Percentiles rank a stretch among this genome's conserved stretches.
Conservation (phyloP, 2,113 vertebrate species). For the Odocoileus hemionus region DNA sequence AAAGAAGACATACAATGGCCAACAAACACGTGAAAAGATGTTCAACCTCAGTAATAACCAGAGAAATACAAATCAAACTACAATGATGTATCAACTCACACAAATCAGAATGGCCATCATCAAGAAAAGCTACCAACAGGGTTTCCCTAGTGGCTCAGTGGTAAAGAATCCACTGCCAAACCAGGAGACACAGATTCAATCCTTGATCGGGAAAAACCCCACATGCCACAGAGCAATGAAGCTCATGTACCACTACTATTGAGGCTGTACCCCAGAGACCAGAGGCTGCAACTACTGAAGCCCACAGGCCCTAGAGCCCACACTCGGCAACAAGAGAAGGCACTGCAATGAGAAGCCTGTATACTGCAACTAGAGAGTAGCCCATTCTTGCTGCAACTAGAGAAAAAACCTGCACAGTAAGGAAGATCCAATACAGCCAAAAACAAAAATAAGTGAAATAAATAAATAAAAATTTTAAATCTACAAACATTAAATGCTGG, state of each 20-base stretch:
- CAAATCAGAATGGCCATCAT: not conserved
- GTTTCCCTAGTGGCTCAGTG: not conserved
- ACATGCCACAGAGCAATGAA: not conserved
- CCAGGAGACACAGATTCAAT: not conserved
- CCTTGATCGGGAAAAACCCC: not conserved
- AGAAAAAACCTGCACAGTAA: not conserved
- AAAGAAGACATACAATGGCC: not conserved
- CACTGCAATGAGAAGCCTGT: not conserved
- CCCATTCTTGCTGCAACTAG: not conserved
- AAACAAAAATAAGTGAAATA: not conserved
- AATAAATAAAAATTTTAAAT: not conserved
- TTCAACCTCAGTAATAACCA: not conserved
- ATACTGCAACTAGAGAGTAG: not conserved
- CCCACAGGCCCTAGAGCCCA: not conserved
- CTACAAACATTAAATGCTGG: not conserved
- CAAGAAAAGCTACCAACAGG: not conserved
- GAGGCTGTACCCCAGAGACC: not conserved
- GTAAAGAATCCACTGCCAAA: accelerated
- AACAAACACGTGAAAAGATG: not conserved
- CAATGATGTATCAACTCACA: not conserved
- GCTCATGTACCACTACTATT: not conserved
- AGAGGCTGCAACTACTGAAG: not conserved
- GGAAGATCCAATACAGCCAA: not conserved
- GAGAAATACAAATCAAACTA: not conserved
- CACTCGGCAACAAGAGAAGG: not conserved